Conservation (phyloP, 2,113 vertebrate species). For the Pyrgilauda ruficollis region DNA sequence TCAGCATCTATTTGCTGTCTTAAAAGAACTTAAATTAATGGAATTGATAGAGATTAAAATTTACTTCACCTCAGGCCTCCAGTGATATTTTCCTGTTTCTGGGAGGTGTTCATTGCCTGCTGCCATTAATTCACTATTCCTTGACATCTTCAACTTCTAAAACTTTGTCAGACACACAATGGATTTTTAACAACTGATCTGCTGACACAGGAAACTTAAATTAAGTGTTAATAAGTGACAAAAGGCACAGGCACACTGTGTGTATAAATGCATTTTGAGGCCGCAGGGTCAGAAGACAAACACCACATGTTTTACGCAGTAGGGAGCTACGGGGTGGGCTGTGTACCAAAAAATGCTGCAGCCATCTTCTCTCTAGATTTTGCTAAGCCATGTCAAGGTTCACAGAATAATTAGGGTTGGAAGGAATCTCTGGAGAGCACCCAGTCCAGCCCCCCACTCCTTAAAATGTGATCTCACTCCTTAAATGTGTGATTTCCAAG, state of each 20-base stretch:
- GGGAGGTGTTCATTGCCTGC: not conserved
- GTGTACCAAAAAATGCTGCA: not conserved
- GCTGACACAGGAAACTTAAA: not conserved
- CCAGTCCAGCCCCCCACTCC: not conserved
- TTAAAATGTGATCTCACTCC: not conserved
- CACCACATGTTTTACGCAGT: fast-evolving
- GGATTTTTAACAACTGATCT: not conserved
- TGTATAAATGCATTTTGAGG: not conserved
- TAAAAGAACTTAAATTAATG: not conserved
- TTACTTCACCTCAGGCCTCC: not conserved
- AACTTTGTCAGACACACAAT: not conserved
- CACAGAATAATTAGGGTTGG: not conserved
- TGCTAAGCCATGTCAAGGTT: not conserved
- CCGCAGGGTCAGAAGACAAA: not conserved
- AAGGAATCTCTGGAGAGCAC: not conserved
- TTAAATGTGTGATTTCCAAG: not conserved
- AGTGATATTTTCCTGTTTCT: not conserved
- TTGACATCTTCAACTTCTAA: not conserved
- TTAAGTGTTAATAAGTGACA: not conserved
- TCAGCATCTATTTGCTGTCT: not conserved
- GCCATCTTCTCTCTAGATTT: not conserved
- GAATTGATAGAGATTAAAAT: not conserved
- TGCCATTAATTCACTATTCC: not conserved
- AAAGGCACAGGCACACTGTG: not conserved
- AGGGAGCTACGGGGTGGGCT: not conserved